Evolutionary conservation across 1,140 invertebrate genomes (phyloP).

Genomic region (Sycobia sp.): DNA sequence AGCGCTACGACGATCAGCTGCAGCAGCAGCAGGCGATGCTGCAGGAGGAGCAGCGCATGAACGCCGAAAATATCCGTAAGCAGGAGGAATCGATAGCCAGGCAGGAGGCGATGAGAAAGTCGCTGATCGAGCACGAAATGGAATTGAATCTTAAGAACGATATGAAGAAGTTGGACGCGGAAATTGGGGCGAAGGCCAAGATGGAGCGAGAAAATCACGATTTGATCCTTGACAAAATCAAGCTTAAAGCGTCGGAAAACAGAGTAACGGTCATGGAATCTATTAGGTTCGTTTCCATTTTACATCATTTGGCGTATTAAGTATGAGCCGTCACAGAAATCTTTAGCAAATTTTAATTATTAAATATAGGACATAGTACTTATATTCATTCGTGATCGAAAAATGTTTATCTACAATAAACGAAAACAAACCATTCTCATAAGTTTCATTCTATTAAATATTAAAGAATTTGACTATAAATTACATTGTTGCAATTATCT

Average conservation of each 20-base stretch:
- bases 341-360: no score
- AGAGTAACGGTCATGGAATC: slow-evolving; percentile 92
- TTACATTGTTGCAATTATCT: no score
- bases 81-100: slow-evolving; percentile 98
- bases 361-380: no score
- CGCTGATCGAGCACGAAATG: slow-evolving; percentile 96
- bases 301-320: no score
- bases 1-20: slow-evolving; percentile 95
- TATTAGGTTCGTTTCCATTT: slow-evolving; percentile 76
- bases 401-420: no score
- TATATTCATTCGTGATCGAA: no score
- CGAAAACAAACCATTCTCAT: no score
- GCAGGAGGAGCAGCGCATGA: no score
- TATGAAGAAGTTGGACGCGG: slow-evolving; percentile 89
- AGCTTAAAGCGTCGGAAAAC: slow-evolving; percentile 88
- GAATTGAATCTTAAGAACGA: slow-evolving; percentile 92
- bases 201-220: slow-evolving; percentile 97
- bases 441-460: no score
- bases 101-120: slow-evolving; percentile 92
- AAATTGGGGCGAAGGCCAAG: slow-evolving; percentile 85
- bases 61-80: slow-evolving; percentile 90
- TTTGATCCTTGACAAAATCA: slow-evolving; percentile 90
- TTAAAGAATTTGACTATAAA: no score
- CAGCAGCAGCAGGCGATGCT: slow-evolving; percentile 77
- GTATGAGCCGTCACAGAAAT: no score